A percentile compares a stretch with the other conserved stretches of the same genome.
Conservation (phyloP, 2,797 vertebrate species). For the Peromyscus eremicus region DNA sequence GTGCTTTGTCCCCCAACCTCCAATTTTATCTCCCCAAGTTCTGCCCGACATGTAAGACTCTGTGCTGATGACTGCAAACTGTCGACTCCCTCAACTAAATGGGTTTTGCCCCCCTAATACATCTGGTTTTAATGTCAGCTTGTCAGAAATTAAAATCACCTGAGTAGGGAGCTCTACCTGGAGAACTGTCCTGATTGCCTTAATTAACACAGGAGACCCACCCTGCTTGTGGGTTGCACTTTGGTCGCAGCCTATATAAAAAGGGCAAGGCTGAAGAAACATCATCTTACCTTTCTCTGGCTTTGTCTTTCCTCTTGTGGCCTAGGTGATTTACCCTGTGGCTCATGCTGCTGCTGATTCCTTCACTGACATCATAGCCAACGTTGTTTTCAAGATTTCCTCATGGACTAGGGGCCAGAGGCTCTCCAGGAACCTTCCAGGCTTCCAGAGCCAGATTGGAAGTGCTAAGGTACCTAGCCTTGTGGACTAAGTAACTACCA, state of each 20-base stretch:
- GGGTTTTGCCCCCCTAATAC: neutral
- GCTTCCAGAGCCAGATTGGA: neutral
- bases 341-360: neutral
- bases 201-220: neutral
- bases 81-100: neutral
- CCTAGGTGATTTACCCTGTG: neutral
- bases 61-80: neutral
- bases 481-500: neutral
- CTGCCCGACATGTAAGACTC: neutral
- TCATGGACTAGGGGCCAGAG: neutral
- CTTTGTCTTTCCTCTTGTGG: neutral
- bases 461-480: neutral
- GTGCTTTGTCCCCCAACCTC: neutral
- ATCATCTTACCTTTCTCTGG: too few relatives aligned
- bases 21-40: neutral
- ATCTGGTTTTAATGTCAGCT: neutral
- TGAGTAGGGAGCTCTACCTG: neutral
- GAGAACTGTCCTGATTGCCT: neutral
- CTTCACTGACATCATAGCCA: neutral
- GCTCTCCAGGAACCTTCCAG: neutral
- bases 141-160: neutral
- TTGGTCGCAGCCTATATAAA: neutral
- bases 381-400: neutral
- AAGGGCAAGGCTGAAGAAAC: neutral
- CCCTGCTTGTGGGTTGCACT: neutral